Percentiles rank a stretch among this genome's conserved stretches.
phyloP scores from a whole-genome alignment of 2,888 invertebrate genomes.

The Rhagophthalmus giganteus region DNA sequence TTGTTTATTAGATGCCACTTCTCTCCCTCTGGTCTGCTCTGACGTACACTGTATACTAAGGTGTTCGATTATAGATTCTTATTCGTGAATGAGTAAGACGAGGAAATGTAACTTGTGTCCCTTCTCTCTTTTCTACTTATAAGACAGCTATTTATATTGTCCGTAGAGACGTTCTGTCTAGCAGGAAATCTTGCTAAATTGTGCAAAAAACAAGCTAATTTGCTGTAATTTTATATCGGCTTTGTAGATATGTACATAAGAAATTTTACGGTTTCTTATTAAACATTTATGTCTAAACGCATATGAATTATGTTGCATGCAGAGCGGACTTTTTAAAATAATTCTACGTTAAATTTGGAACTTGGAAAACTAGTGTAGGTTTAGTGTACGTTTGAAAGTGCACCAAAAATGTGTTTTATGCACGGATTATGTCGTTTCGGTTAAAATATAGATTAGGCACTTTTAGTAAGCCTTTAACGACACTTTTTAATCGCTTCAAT shows the following conservation, averaged over 20 bases:
- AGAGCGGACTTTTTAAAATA: too few relatives aligned
- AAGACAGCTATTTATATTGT: conserved; percentile 23
- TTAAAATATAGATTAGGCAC: too few relatives aligned
- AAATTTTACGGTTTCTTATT: not conserved
- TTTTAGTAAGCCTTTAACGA: too few relatives aligned
- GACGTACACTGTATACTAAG: conserved; percentile 30
- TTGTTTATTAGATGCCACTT: conserved; percentile 11
- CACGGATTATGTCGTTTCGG: too few relatives aligned
- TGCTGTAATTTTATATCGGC: conserved; percentile 11
- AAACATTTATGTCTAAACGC: too few relatives aligned
- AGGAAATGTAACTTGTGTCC: conserved; percentile 16
- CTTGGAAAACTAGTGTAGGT: too few relatives aligned
- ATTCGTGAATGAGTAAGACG: conserved; percentile 26
- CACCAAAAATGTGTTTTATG: too few relatives aligned
- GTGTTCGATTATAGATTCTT: conserved; percentile 31
- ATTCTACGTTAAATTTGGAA: too few relatives aligned
- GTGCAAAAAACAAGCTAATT: conserved; percentile 28
- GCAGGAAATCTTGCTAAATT: conserved; percentile 32
- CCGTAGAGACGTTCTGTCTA: conserved; percentile 31
- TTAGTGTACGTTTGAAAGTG: too few relatives aligned
- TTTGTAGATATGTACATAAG: not conserved
- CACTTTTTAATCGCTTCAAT: too few relatives aligned
- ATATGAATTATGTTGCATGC: too few relatives aligned
- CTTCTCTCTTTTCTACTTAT: conserved; percentile 22
- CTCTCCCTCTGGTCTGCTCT: conserved; percentile 26